Base-by-base conservation (phyloP, 2,797 vertebrate species). In the Luscinia luscinia region DNA sequence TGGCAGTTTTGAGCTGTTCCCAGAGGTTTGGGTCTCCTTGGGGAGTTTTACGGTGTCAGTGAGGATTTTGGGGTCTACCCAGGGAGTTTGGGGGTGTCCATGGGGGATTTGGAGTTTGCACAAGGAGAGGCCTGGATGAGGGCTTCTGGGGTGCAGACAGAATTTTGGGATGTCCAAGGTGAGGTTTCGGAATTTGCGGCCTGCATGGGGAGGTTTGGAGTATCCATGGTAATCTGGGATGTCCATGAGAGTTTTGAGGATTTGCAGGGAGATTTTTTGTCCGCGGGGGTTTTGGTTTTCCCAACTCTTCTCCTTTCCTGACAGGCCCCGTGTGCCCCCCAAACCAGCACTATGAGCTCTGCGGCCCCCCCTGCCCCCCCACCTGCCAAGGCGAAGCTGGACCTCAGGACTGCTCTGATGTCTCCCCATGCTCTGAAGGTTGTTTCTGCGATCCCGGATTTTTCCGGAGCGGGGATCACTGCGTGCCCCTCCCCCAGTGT, bases 401-500 rank as follows among this genome's bases (percentile, higher is more conserved):
- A 9, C 12, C 6, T 2, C 38, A 78, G 0, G 2, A 77, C 93
- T 49, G 34, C 69, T 1, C 51, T 22, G 54, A 93, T 36, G 70
- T 73, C 22, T 76, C 82, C 2, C 36, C 38, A 2, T 98, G 98
- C 63, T 3, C 48, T 2, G 98, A 99, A 68, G 97, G 97, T n/a
- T 99, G 99, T 4, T 97, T 98, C 69, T 99, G 98, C 13, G 90
- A 99, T 3, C 72, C 97, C 0, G 98, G 98, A 43, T 98, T 97
- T 66, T 81, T 97, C 10, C 95, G 95, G 70, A 99, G 98, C 0
- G 98, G 98, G 1, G 93, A 80, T 20, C 54, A 61, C 36, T 99
- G 99, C 0, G 91, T 98, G 63, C 98, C 98, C 1, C 55, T 97
- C 66, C 24, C 93, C 48, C 89, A 97, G 28, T 99, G 98, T 2